Evolutionary conservation across 1,140 invertebrate species (phyloP), one percentile per base, ranked within the genome.

Genomic region (Drosophila tropicalis): DNA sequence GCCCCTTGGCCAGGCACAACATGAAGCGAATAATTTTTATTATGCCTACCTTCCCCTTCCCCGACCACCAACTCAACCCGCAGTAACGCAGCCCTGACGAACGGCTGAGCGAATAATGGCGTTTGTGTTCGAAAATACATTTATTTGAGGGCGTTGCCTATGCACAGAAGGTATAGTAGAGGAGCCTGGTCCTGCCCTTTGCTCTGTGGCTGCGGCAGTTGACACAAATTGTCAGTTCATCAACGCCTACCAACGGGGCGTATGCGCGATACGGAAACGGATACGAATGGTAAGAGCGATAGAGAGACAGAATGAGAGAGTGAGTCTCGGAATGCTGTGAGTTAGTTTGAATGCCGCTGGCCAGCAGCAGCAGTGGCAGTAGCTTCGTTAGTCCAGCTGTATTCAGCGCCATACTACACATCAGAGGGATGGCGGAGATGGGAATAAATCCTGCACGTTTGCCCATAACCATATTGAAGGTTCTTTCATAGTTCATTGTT

Each of bases 141-240:
- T 86, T 86, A 87, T 86, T 87, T 79, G 83, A 74, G 79, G 82
- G 82, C 79, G 79, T 87, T 76, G 57, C 70, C 78, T 70, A 70
- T 44, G 25, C 41, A 61, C 29, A 47, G 67, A 32, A 25, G 29
- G 29, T 29, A 29, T 29, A 29, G 22, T 5, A 40, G 13, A 12
- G n/a, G 58, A 17, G 25, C 34, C 34, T 58, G 51, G 12, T 36
- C 56, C 57, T 77, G 82, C 76, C 76, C 79, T 82, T 81, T 87
- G 72, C 83, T 79, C 75, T 73, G 83, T 66, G 79, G 84, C 84
- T 57, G 67, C 29, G 73, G 70, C 84, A 87, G 84, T 89, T 89
- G 84, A 89, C 84, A 89, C 84, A 89, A 89, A 89, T 89, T 89
- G 84, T 89, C 84, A 89, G 84, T 89, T 89, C 84, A 89, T 89